Evolutionary conservation across 1,140 invertebrate species (phyloP), one percentile per base, ranked within the genome.

Genomic region (Pogonomyrmex barbatus): DNA sequence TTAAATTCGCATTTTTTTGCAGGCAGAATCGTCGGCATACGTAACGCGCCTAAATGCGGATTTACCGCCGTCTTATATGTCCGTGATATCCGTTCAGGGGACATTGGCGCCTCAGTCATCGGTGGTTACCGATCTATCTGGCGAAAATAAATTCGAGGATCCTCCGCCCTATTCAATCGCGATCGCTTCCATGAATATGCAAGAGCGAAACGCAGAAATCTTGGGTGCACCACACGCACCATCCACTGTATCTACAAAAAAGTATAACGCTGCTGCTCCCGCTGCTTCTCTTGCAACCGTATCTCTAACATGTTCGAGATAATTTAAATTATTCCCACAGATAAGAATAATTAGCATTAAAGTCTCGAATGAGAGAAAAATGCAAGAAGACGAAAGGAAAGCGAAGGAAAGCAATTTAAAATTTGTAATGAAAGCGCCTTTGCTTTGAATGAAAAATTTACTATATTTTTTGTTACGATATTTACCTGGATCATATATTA

Each of bases 61-160:
- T 42, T 60, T 50, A 73, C 79, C 79, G 30, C 79, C 79, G 24
- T 82, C 79, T 2, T 82, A 82, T 8, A 10, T 67, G 12, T 82
- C 79, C 4, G 79, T 82, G 24, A 2, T 73, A 6, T 9, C 54
- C 6, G 24, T 33, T n/a, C 78, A 56, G n/a, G n/a, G 10, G 17
- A 17, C 79, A 9, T 50, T 67, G 33, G 4, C 5, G 3, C 30
- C 65, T 47, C 54, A 1, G 5, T 4, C n/a, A 4, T 54, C 33
- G 30, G 3, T 24, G 5, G 39, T 12, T 8, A 30, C 6, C 47
- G 36, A 42, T 17, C 14, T 17, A 60, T 12, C 67, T 24, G 39
- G 4, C 3, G 67, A 73, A 0, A 14, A 71, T 2, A 82, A 82
- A 50, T 58, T 24, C 30, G 79, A 82, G 45, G 39, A 82, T n/a